Base-by-base conservation (phyloP, 2,113 vertebrate species). In the Mystacornis crossleyi region DNA sequence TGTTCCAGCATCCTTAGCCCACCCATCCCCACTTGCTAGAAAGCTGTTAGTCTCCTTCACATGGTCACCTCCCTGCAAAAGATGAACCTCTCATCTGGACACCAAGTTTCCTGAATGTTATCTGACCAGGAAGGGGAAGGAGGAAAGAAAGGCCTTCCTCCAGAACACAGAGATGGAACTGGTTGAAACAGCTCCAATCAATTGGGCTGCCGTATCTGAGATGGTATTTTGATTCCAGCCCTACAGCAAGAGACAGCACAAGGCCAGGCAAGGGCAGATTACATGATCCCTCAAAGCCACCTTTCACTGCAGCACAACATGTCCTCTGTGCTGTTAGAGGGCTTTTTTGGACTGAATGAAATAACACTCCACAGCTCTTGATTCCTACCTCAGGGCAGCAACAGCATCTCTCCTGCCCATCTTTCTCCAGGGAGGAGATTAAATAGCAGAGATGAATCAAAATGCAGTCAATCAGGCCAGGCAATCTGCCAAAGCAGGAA, bases 221-320 rank as follows among this genome's bases (percentile, higher is more conserved):
- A 91, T 83, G 86, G 81, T 94, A 95, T 96, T 97, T 95, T 95
- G 87, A 95, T 94, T 88, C 67, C 91, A 69, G 95, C 79, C 70
- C 73, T 88, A 57, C 36, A 96, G 83, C 93, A 80, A 90, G 86
- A 78, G 66, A 80, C 79, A 96, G 96, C 79, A 51, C 58, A 77
- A 93, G 90, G 90, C 91, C 90, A 94, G 55, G 95, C 40, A 4
- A 96, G 88, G 90, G 94, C 86, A 97, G 89, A 96, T 92, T 86
- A 95, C 86, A 93, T 5, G 78, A 89, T 92, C 93, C 87, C 94
- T 97, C 87, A 97, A 96, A 97, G 95, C 86, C 1, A 20, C 74
- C 96, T 96, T 97, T 97, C 96, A 96, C 51, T 73, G 29, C 82
- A 88, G 95, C 90, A 97, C 95, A 97, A 96, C 74, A 67, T 18